Conservation (phyloP, 1,140 invertebrate genomes). For the Acromyrmex heyeri region DNA sequence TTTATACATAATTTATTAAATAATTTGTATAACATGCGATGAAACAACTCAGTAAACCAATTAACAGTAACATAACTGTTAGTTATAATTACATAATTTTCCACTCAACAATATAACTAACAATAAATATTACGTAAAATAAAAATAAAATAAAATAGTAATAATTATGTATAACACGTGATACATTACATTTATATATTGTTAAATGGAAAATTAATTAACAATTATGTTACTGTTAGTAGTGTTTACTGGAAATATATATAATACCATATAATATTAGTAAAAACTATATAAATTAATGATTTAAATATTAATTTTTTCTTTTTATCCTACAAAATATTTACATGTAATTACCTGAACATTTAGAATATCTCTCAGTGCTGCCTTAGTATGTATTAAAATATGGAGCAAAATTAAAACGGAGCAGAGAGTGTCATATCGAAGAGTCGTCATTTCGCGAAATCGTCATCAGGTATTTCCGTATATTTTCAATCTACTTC, state of each 20-base stretch:
- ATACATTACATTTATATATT: too few species aligned
- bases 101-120: too few species aligned
- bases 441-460: constrained; percentile 66
- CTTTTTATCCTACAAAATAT: constrained; percentile 47
- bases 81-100: too few species aligned
- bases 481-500: constrained; percentile 17
- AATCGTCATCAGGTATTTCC: constrained; percentile 51
- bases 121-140: too few species aligned
- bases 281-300: neutral
- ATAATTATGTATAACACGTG: too few species aligned
- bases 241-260: too few species aligned
- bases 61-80: too few species aligned
- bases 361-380: constrained; percentile 47
- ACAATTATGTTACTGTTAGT: too few species aligned
- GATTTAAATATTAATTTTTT: neutral
- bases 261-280: too few species aligned
- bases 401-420: constrained; percentile 69
- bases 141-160: too few species aligned
- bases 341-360: constrained; percentile 66
- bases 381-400: constrained; percentile 23
- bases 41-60: neutral
- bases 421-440: constrained; percentile 62
- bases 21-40: neutral
- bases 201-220: too few species aligned
- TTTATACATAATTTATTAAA: neutral